Conservation (phyloP, 2,113 vertebrate genomes). For the Indicator maculatus region DNA sequence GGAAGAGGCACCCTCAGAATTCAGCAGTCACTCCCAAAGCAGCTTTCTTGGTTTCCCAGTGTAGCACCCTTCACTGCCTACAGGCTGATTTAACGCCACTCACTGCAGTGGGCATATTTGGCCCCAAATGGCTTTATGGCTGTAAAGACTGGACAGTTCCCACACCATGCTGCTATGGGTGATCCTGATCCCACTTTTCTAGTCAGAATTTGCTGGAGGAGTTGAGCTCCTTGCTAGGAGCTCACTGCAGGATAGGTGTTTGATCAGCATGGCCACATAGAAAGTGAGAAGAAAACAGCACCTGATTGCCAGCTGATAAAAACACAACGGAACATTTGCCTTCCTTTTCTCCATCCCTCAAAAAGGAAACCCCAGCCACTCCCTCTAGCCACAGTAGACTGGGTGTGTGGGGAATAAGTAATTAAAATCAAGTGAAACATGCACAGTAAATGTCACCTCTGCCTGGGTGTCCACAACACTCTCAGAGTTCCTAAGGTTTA, state of each 20-base stretch:
- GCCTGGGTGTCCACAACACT: background rate
- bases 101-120: background rate
- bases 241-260: background rate
- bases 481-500: constrained; percentile 34
- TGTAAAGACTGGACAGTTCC: background rate
- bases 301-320: constrained; percentile 35
- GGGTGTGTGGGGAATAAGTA: background rate
- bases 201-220: background rate
- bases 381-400: background rate
- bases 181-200: background rate
- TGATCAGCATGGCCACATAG: background rate
- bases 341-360: background rate
- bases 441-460: constrained; percentile 5
- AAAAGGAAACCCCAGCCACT: background rate
- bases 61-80: background rate
- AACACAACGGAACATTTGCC: background rate
- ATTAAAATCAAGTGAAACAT: constrained; percentile 43
- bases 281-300: constrained; percentile 17
- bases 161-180: background rate
- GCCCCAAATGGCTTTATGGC: background rate
- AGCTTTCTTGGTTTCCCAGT: background rate
- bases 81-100: background rate
- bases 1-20: background rate
- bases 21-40: background rate
- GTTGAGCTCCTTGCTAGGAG: background rate